Evolutionary conservation across 1,140 invertebrate species (phyloP).

Genomic region (Hypothenemus hampei): DNA sequence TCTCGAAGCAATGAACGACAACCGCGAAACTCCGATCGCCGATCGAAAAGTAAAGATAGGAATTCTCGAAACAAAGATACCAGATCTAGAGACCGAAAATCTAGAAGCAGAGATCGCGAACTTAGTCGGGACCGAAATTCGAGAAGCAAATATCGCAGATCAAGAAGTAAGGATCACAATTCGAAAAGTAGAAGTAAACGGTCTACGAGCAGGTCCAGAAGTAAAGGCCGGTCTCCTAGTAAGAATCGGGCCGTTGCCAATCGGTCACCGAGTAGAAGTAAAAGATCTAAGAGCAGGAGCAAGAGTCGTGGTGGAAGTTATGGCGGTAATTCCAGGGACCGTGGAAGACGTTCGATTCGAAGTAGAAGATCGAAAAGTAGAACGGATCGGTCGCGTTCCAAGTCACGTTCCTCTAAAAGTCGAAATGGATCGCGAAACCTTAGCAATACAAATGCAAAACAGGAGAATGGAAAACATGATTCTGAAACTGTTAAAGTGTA

Average conservation of each 20-base stretch:
- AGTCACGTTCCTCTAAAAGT: slow-evolving; percentile 24
- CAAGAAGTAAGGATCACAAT: slow-evolving; percentile 21
- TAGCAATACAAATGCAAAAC: slow-evolving; percentile 37
- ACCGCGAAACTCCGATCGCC: slow-evolving; percentile 5
- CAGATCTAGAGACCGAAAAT: slow-evolving; percentile 12
- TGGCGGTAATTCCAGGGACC: neutral
- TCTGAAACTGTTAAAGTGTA: slow-evolving; percentile 15
- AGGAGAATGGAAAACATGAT: slow-evolving; percentile 32
- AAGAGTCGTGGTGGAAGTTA: slow-evolving; percentile 10
- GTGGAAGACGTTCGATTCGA: neutral
- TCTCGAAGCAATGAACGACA: slow-evolving; percentile 24
- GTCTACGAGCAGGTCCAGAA: slow-evolving; percentile 6
- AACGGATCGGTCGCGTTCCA: too few species aligned
- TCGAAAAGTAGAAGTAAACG: slow-evolving; percentile 17
- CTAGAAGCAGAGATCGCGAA: slow-evolving; percentile 16
- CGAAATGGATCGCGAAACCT: slow-evolving; percentile 34
- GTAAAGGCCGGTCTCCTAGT: too few species aligned
- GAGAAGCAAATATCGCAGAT: slow-evolving; percentile 16
- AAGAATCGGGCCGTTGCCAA: too few species aligned
- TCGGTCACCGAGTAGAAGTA: neutral
- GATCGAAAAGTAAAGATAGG: too few species aligned
- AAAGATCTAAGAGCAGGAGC: slow-evolving; percentile 18
- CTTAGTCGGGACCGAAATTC: neutral
- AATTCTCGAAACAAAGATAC: slow-evolving; percentile 15
- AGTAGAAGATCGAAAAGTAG: too few species aligned